These are phyloP conservation scores for Sphaeridia pumilis DNA, from an alignment of 2,888 invertebrate species.

Conservation along the genomic window DNA sequence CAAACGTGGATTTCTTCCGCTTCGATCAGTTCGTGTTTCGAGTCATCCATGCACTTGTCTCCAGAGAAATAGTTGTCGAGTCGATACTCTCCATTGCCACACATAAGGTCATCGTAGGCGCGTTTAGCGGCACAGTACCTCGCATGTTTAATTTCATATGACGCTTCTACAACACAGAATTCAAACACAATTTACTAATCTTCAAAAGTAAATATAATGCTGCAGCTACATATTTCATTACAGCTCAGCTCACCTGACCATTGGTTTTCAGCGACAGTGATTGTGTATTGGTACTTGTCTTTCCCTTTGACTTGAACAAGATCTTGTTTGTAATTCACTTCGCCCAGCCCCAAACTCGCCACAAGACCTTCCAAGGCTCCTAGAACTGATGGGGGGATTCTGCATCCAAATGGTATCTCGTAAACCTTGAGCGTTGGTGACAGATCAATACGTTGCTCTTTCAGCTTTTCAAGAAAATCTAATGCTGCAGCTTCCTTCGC, in stretches of 20 bases:
- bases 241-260: conserved; percentile 1
- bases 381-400: conserved; percentile 4
- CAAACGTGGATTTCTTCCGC: conserved; percentile 4
- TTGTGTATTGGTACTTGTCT: conserved; percentile 9
- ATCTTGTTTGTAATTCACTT: not conserved
- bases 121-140: conserved; percentile 1
- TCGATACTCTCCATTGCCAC: not conserved
- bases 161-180: not conserved
- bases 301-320: not conserved
- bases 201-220: not conserved
- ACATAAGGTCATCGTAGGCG: conserved; percentile 4
- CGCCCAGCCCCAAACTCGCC: not conserved
- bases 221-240: not conserved
- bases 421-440: not conserved
- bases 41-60: not conserved
- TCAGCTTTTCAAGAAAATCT: conserved; percentile 2
- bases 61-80: conserved; percentile 2
- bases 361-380: not conserved
- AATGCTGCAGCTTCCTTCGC: conserved; percentile 13
- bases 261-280: not conserved
- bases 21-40: not conserved
- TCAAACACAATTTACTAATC: not conserved
- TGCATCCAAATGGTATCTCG: conserved; percentile 2
- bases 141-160: conserved; percentile 5
- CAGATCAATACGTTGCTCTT: not conserved